Base-by-base conservation (phyloP, 1,140 invertebrate species). In the Scaptomyza montana region DNA sequence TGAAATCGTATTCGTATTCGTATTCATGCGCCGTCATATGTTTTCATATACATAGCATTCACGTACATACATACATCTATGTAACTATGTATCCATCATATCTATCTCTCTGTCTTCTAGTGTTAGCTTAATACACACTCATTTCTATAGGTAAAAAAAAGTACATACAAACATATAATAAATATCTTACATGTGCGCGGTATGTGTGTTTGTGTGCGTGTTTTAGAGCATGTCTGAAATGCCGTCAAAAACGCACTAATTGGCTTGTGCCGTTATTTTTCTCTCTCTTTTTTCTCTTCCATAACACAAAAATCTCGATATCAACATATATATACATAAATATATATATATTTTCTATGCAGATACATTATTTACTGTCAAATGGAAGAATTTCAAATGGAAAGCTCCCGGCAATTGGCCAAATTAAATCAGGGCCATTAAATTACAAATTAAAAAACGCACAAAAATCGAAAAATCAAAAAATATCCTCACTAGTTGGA, bases 361-460 rank as follows among this genome's bases (percentile, higher is more conserved):
- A 96, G 95, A 96, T 97, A 95, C 93, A 94, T 95, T 92, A 95
- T 95, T 93, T 95, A 95, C 94, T 95, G 94, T 93, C 95, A 95
- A 94, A 95, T 95, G 94, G 95, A 95, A 93, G 94, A 95, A 93
- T 94, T 95, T 92, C 95, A 95, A 93, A 93, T 94, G 92, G 95
- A 95, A 90, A 92, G 87, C 92, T 80, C 91, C 90, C 81, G 92
- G 89, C 80, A 92, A 92, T 90, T 91, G 77, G 80, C 79, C 90
- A 89, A 89, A 81, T 70, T 89, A 65, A 43, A 43, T 43, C 86
- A 89, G 78, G 78, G 77, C 74, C 84, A 89, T 79, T 89, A 84
- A 89, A 72, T 72, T 54, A 33, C 19, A 43, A 66, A 33, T 39
- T 19, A 39, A 46, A 59, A 71, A 57, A 68, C 66, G 54, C 45